Evolutionary conservation across 2,888 invertebrate genomes (phyloP).

Genomic region (Eupithecia centaureata): DNA sequence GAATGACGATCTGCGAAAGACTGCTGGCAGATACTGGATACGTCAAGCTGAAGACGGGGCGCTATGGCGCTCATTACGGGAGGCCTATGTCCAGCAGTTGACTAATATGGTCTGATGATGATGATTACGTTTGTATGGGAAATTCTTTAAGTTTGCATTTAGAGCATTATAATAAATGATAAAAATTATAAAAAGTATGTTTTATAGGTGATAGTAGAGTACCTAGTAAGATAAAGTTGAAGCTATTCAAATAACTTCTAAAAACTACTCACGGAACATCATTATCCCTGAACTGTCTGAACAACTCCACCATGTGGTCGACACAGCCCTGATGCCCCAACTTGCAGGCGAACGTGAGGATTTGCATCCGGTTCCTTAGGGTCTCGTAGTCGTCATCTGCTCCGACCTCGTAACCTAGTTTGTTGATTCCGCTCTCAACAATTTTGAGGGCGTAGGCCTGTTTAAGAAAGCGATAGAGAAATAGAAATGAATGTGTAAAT

Average conservation of each 20-base stretch:
- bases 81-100: no score
- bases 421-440: slow-evolving; percentile 63
- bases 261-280: slow-evolving; percentile 56
- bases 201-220: no score
- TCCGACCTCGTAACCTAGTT: slow-evolving; percentile 76
- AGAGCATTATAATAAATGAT: no score
- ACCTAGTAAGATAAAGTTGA: no score
- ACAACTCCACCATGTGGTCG: slow-evolving; percentile 55
- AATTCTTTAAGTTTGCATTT: no score
- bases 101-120: no score
- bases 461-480: neutral
- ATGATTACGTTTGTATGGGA: no score
- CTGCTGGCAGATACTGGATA: no score
- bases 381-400: slow-evolving; percentile 71
- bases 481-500: neutral
- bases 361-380: slow-evolving; percentile 82
- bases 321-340: slow-evolving; percentile 83
- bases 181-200: no score
- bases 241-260: neutral
- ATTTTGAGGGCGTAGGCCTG: slow-evolving; percentile 58
- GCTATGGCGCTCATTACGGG: no score
- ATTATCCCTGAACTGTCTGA: slow-evolving; percentile 58
- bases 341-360: slow-evolving; percentile 86
- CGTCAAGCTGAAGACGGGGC: no score
- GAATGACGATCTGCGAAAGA: no score